Base-by-base conservation (phyloP, 2,888 invertebrate genomes). In the Lamellibrachia columna region DNA sequence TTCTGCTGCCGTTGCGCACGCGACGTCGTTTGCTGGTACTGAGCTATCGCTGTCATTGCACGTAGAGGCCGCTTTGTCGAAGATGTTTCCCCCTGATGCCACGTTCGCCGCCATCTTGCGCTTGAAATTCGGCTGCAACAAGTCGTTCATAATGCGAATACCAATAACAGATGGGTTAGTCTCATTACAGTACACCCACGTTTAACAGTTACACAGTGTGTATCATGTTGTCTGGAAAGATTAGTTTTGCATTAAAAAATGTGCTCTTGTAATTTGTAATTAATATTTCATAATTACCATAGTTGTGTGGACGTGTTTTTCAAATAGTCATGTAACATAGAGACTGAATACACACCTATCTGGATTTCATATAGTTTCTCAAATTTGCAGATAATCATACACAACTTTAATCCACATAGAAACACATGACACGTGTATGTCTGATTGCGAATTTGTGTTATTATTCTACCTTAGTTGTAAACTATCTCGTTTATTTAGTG, bases 81-180 rank as follows among this genome's bases (percentile, higher is more conserved):
- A 75, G 22, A 75, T 75, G 75, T 75, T 75, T 15, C 75, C 75
- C 22, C 75, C 75, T 0, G 75, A 75, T 6, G 75, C 75, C 75
- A 75, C 22, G 22, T 15, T 75, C 75, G 75, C 75, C 11, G 75
- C 75, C 75, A 75, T 75, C 75, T 75, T 75, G 75, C 75, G 75
- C 75, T 75, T 75, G 75, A 75, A 75, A 6, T 75, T 75, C 75
- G 75, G 75, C 75, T 75, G 75, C 75, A 75, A 75, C 75, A 75
- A 22, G 75, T 22, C 22, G 75, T 75, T 75, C 15, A 75, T 22
- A 75, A 22, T 58, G 58, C 2, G 1, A 58, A 58, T 2, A 58
- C 7, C 58, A 15, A 58, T 58, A 2, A 15, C 58, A 8, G 11
- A 58, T 8, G 58, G 40, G 40, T 40, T 0, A 40, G 58, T 58